Conservation (phyloP, 2,113 vertebrate species). For the Cyanoramphus novaezelandiae region DNA sequence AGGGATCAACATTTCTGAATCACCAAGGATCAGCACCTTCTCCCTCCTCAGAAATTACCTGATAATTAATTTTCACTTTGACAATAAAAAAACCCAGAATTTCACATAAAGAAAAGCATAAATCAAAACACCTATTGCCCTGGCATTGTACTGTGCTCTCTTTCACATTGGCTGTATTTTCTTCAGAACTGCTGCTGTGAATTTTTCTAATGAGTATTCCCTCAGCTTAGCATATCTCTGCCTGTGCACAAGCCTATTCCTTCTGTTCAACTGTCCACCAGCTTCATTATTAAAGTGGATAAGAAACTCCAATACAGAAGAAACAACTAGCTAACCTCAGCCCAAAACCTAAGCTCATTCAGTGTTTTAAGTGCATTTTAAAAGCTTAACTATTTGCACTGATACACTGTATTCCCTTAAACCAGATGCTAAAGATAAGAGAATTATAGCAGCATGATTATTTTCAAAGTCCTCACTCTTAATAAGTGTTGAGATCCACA, state of each 20-base stretch:
- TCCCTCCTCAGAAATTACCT: neutral
- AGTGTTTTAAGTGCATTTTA: neutral
- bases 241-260: neutral
- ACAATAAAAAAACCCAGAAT: neutral
- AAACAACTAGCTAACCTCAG: neutral
- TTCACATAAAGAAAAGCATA: neutral
- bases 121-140: accelerated
- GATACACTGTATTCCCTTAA: neutral
- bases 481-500: neutral
- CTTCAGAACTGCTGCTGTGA: neutral
- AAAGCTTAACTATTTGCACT: neutral
- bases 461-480: neutral
- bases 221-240: neutral
- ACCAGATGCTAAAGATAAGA: neutral
- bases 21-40: neutral
- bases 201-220: neutral
- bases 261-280: neutral
- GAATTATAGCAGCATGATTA: neutral
- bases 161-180: neutral
- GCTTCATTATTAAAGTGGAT: neutral
- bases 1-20: neutral
- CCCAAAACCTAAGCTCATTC: neutral
- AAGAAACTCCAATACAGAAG: neutral
- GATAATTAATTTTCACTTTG: neutral
- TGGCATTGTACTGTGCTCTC: neutral